Conservation (phyloP, 2,113 vertebrate genomes). For the Perognathus longimembris region DNA sequence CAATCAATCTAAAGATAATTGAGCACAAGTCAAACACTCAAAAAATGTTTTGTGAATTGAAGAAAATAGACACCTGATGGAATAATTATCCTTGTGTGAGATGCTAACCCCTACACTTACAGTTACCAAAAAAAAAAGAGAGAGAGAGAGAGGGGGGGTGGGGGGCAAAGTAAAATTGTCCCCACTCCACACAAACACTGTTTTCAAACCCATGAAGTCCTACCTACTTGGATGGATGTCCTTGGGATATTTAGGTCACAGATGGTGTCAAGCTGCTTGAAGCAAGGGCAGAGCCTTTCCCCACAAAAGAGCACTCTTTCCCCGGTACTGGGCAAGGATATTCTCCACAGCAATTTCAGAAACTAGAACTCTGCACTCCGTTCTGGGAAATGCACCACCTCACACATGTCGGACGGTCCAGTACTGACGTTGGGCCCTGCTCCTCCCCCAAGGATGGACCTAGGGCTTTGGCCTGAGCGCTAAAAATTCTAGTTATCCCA, state of each 20-base stretch:
- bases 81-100: neutral
- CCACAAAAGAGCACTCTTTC: neutral
- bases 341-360: neutral
- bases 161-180: neutral
- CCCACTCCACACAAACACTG: neutral
- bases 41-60: neutral
- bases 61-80: neutral
- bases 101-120: neutral
- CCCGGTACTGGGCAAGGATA: neutral
- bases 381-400: neutral
- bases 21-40: neutral
- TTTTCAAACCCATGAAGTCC: constrained; percentile 31
- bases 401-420: neutral
- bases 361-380: neutral
- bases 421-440: neutral
- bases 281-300: neutral
- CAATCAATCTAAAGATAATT: neutral
- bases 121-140: neutral
- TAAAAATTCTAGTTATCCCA: constrained; percentile 9
- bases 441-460: neutral
- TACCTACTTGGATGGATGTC: neutral
- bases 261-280: neutral
- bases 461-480: neutral
- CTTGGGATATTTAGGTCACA: neutral
- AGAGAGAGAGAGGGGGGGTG: too few species aligned